Evolutionary conservation across 2,888 invertebrate species (phyloP).

Genomic region (Podabrus alpinus): DNA sequence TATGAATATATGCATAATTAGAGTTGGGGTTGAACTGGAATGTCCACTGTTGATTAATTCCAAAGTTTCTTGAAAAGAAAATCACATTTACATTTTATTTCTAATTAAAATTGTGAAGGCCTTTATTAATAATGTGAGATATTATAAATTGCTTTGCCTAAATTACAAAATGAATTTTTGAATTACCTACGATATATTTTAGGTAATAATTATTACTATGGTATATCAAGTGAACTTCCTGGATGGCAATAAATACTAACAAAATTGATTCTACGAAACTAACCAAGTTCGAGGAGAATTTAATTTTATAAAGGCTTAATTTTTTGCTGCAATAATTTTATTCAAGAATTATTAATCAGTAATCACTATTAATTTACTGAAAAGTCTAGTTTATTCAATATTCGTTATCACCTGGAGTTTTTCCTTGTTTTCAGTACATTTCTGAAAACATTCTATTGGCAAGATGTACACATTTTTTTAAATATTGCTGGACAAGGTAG

Average conservation of each 20-base stretch:
- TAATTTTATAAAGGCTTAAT: neutral
- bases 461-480: neutral
- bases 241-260: no score
- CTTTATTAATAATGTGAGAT: neutral
- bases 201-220: no score
- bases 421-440: neutral
- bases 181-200: neutral
- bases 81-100: neutral
- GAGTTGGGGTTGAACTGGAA: constrained; percentile 33
- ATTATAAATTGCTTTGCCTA: neutral
- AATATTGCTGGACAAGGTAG: neutral
- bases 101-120: neutral
- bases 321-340: neutral
- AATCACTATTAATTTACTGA: neutral
- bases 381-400: neutral
- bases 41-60: constrained; percentile 40
- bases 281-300: neutral
- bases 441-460: neutral
- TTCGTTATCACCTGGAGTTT: neutral
- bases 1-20: constrained; percentile 42
- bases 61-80: neutral
- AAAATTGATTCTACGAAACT: neutral
- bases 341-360: neutral
- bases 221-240: no score
- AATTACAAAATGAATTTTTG: neutral